Evolutionary conservation across 2,797 vertebrate species (phyloP), one percentile per base, ranked within the genome.

Genomic region (Eulemur rubriventer): DNA sequence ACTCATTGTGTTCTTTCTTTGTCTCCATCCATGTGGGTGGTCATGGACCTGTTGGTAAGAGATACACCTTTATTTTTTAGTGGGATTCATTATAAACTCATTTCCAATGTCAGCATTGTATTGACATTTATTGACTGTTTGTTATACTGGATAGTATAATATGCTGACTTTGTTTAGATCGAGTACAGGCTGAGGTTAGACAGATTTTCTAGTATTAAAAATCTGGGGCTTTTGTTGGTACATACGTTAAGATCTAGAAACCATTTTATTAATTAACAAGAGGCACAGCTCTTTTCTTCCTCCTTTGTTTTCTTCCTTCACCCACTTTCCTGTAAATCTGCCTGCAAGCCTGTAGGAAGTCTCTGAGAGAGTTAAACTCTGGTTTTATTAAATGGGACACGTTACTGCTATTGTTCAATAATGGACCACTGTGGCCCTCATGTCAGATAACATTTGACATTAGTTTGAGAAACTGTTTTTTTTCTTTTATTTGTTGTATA

Each of bases 191-290:
- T 73, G 75, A 83, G 14, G 59, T 76, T 91, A 87, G 43, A n/a
- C 28, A 69, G 57, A 50, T 92, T 96, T 95, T 97, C 38, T 75
- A n/a, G 59, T 85, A 61, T 81, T 92, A 72, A 96, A 96, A 52
- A 52, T 76, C 20, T 92, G 91, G 52, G 24, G 70, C 41, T 4
- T 93, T 81, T 89, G 38, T 70, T 84, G 48, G 16, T 65, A 55
- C 0, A 24, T 82, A 63, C 24, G 10, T 84, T 94, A 59, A 84
- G 43, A 82, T 92, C 12, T 13, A 9, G 70, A 75, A 82, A 82
- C 30, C 41, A 55, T 96, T 95, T 92, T 63, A 83, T 70, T 89
- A 52, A 48, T 67, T 84, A 33, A 38, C 84, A 83, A 75, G 75
- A 90, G 16, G 28, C 35, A 73, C 6, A 35, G 18, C 6, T 85